phyloP scores from a whole-genome alignment of 2,113 vertebrate genomes.

The Barbus barbus region DNA sequence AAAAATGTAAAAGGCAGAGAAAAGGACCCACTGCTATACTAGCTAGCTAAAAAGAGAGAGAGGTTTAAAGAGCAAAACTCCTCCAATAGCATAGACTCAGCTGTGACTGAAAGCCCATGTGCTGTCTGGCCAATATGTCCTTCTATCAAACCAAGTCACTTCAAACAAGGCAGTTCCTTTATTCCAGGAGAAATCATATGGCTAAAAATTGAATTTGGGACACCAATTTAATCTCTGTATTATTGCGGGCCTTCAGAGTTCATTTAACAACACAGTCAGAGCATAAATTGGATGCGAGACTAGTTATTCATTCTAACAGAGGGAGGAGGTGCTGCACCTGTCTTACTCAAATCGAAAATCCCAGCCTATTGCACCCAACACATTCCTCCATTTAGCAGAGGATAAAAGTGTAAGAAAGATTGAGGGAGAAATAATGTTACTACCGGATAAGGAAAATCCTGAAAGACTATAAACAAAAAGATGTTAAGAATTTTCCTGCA shows the following conservation, averaged over 20 bases:
- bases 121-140: slow-evolving; percentile 43
- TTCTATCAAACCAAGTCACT: slow-evolving; percentile 29
- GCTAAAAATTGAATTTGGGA: slow-evolving; percentile 26
- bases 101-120: slow-evolving; percentile 56
- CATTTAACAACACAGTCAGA: slow-evolving; percentile 28
- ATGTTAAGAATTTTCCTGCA: not conserved
- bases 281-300: slow-evolving; percentile 29
- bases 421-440: not conserved
- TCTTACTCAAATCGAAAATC: slow-evolving; percentile 19
- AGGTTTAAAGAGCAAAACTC: slow-evolving; percentile 35
- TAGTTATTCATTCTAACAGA: slow-evolving; percentile 26
- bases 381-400: slow-evolving; percentile 1
- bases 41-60: not conserved
- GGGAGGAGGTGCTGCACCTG: slow-evolving; percentile 5
- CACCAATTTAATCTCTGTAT: not conserved
- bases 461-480: not conserved
- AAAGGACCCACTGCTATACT: not conserved
- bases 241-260: slow-evolving; percentile 12
- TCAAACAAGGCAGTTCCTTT: slow-evolving; percentile 39
- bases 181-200: slow-evolving; percentile 2
- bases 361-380: slow-evolving; percentile 12
- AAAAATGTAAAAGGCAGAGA: not conserved
- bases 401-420: not conserved
- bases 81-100: slow-evolving; percentile 52
- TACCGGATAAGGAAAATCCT: not conserved